Percentiles rank a stretch among this genome's conserved stretches.
These are phyloP conservation scores for Mercenaria mercenaria DNA, from an alignment of 1,140 invertebrate species.

Conservation along the genomic window DNA sequence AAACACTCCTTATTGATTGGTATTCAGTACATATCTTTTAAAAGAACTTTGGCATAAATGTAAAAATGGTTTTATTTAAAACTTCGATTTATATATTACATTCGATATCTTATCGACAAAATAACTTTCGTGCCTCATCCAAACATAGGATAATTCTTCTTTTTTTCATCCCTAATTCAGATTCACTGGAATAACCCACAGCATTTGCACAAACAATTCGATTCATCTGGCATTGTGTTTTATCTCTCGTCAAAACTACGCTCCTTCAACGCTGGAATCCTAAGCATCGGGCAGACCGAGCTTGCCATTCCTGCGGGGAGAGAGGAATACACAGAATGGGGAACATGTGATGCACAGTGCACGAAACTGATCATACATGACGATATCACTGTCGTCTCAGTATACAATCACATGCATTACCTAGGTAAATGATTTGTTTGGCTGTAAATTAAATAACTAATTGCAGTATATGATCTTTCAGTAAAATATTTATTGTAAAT, in stretches of 20 bases:
- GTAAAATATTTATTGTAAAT: too few species aligned
- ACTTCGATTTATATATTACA: too few species aligned
- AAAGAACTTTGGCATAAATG: too few species aligned
- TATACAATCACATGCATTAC: slow-evolving; percentile 72
- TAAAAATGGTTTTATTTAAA: too few species aligned
- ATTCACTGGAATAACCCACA: slow-evolving; percentile 77
- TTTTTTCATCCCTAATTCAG: too few species aligned
- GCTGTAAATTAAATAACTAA: too few species aligned
- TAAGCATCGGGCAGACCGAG: slow-evolving; percentile 66
- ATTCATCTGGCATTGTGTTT: slow-evolving; percentile 72
- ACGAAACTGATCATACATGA: slow-evolving; percentile 60
- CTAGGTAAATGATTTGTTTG: slow-evolving; percentile 73
- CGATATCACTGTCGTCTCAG: slow-evolving; percentile 64
- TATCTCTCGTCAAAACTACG: slow-evolving; percentile 71
- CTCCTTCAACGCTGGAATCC: slow-evolving; percentile 65
- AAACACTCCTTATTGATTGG: too few species aligned
- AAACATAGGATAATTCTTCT: too few species aligned
- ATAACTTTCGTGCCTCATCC: too few species aligned
- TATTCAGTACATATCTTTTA: too few species aligned
- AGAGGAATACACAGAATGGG: background rate
- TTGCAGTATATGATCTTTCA: too few species aligned
- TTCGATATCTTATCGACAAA: too few species aligned
- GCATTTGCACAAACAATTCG: slow-evolving; percentile 27
- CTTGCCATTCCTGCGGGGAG: slow-evolving; percentile 65
- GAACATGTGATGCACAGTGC: slow-evolving; percentile 66